phyloP scores from a whole-genome alignment of 1,140 invertebrate species.

The Lepidotrigona ventralis region DNA sequence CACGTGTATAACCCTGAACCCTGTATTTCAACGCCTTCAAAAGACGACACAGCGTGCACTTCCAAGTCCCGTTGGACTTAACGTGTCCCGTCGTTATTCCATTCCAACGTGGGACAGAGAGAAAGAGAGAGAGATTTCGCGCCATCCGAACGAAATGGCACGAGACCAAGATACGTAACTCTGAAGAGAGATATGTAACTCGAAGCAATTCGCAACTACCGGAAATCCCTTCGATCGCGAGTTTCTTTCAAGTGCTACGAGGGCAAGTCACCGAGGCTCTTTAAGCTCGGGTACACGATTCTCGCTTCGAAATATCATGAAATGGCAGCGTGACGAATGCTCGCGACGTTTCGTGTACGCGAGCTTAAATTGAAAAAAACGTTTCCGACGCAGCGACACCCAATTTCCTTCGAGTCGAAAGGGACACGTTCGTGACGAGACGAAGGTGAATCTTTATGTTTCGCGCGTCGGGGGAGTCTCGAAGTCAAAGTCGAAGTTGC shows the following conservation, averaged over 20 bases:
- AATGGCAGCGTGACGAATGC: neutral
- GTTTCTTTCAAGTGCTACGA: constrained; percentile 21
- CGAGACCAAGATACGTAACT: constrained; percentile 41
- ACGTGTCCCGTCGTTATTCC: too few relatives aligned
- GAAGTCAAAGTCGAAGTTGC: too few relatives aligned
- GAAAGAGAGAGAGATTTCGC: neutral
- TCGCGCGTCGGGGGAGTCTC: too few relatives aligned
- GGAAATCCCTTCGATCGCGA: constrained; percentile 47
- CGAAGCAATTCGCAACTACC: constrained; percentile 37
- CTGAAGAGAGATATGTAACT: constrained; percentile 33
- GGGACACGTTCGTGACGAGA: neutral
- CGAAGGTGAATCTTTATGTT: neutral
- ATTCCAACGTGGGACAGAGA: neutral
- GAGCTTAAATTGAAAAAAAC: constrained; percentile 21
- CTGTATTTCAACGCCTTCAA: too few relatives aligned
- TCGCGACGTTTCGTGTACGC: neutral
- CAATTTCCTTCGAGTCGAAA: neutral
- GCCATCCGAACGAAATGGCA: constrained; percentile 3
- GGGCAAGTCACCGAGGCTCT: constrained; percentile 35
- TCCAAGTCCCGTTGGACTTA: too few relatives aligned
- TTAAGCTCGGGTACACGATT: constrained; percentile 24
- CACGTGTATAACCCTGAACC: too few relatives aligned
- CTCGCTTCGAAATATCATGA: neutral
- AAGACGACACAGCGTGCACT: too few relatives aligned
- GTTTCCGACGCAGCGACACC: neutral